Base-by-base conservation (phyloP, 2,797 vertebrate genomes). In the Thamnophis elegans region DNA sequence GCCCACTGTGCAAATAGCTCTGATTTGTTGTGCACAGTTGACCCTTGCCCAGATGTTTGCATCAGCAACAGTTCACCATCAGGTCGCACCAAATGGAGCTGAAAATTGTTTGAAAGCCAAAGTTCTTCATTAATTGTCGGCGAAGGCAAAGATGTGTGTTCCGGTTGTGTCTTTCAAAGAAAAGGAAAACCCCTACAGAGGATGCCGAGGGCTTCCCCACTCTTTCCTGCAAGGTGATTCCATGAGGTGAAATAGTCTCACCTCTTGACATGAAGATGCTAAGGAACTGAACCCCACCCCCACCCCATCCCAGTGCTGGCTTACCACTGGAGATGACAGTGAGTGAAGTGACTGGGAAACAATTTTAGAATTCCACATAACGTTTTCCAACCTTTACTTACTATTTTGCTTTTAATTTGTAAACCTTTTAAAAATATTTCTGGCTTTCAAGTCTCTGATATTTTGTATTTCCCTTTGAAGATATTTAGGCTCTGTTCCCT, bases 381-480 rank as follows among this genome's bases (percentile, higher is more conserved):
- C 85, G 87, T 95, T 88, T 9, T 16, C 55, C 60, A n/a, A 85
- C 6, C 73, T 87, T 88, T 85, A 11, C 6, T 6, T 47, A 90
- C 9, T 53, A 47, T 60, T 86, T 28, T 59, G 2, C 90, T 94
- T 95, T 73, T 51, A 82, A 59, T 88, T 55, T 22, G 28, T n/a
- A 73, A 85, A 16, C 1, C 32, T 68, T 82, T 94, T 90, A 58
- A 93, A 89, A 91, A 91, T 85, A 91, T 91, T 60, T 56, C 85
- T 87, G 55, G 56, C 6, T 91, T 94, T 95, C 89, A 94, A 92
- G 94, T 42, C 10, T 0, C 32, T 28, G 28, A 36, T 92, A 1
- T 32, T 93, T 95, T 94, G 88, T 56, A 12, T 56, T 90, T 36
- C 6, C 1, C 91, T 94, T 93, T 95, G 91, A 93, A 94, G 93